Base-by-base conservation (phyloP, 2,797 vertebrate genomes). In the Glossophaga mutica region DNA sequence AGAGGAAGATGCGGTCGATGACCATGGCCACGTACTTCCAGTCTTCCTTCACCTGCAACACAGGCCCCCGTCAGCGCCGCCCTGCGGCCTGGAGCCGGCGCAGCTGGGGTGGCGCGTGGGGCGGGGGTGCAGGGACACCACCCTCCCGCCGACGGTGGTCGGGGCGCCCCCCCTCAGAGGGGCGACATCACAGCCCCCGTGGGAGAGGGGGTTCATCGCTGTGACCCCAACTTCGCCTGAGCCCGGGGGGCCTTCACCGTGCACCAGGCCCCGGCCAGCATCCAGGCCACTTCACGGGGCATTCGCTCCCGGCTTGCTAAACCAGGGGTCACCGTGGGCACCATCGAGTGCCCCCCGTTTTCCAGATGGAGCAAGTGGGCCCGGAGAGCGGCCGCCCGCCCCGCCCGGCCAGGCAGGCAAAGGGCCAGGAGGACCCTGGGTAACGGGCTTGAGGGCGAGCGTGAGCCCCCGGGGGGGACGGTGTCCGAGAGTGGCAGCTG, bases 11-110 rank as follows among this genome's bases (percentile, higher is more conserved):
- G 92, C 99, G 98, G 98, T 99, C 99, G 16, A 99, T 99, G 97
- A 99, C 99, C 99, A 99, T 99, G 1, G 99, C 99, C 57, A 99
- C 99, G 0, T 99, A 99, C 95, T 99, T 99, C 99, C 99, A 99
- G 98, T 99, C 99, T 85, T 99, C 99, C 97, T 99, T 99, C 97
- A 99, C 99, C 99, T 99, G 97, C 34, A 32, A 42, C 96, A 26
- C 55, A 94, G 21, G 48, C 46, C 95, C 29, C 65, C n/a, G n/a
- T 93, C 59, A 89, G 6, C 1, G 21, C n/a, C 4, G 3, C 18
- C 81, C 2, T 9, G 0, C 19, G 1, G 6, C 52, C 71, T n/a
- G 3, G 0, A 16, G 34, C 29, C 1, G 46, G 50, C 0, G 7
- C 21, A 2, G 24, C 32, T 21, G 19, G 3, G 1, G 32, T 1